Conservation (phyloP, 2,113 vertebrate genomes). For the Amphiprion ocellaris region DNA sequence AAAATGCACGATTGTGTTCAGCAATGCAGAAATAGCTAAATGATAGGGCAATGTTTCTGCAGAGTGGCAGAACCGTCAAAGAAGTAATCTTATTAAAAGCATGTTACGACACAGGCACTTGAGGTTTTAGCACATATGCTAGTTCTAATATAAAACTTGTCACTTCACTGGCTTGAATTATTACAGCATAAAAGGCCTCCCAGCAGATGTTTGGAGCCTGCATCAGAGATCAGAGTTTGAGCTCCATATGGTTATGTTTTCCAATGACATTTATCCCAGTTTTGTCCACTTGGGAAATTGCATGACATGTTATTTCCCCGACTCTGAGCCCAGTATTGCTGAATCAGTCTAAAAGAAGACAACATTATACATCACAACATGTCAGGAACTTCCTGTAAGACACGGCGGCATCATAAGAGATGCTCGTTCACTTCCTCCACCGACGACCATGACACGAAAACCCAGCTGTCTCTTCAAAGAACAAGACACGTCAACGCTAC, state of each 20-base stretch:
- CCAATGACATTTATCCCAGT: constrained; percentile 7
- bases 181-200: constrained; percentile 13
- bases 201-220: constrained; percentile 51
- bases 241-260: constrained; percentile 51
- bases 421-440: constrained; percentile 43
- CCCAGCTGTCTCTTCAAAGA: constrained; percentile 73
- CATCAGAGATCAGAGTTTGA: constrained; percentile 41
- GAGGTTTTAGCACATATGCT: constrained; percentile 16
- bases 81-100: constrained; percentile 25
- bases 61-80: not conserved
- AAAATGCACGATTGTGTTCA: constrained; percentile 30
- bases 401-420: constrained; percentile 3
- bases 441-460: constrained; percentile 22
- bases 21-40: constrained; percentile 32
- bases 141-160: constrained; percentile 10
- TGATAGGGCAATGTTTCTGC: constrained; percentile 24
- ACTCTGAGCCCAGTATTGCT: constrained; percentile 15
- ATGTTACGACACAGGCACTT: constrained; percentile 4
- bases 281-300: constrained; percentile 52
- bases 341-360: constrained; percentile 46
- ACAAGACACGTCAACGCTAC: constrained; percentile 64
- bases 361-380: constrained; percentile 53
- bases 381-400: constrained; percentile 60
- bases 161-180: constrained; percentile 25
- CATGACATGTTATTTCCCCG: constrained; percentile 47